Conservation (phyloP, 2,888 invertebrate genomes). For the Melitaea athalia region DNA sequence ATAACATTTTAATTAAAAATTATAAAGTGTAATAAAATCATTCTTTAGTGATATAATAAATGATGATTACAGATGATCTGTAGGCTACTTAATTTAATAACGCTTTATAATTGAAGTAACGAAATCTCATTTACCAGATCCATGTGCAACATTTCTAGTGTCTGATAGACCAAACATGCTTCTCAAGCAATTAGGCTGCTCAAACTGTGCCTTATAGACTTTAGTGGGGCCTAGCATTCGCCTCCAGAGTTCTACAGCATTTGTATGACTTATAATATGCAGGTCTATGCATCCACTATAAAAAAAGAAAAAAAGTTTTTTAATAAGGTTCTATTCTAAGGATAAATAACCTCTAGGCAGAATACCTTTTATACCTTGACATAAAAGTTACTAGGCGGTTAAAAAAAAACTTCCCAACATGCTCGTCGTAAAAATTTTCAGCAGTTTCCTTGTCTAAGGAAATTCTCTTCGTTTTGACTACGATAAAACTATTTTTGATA, state of each 20-base stretch:
- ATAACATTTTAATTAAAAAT: no score
- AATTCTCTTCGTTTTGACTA: constrained; percentile 86
- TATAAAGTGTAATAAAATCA: no score
- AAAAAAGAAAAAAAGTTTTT: neutral
- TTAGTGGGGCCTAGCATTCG: constrained; percentile 94
- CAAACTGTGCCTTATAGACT: constrained; percentile 89
- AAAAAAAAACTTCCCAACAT: constrained; percentile 91
- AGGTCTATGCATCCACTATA: constrained; percentile 91
- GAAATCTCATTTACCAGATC: constrained; percentile 86
- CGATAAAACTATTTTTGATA: constrained; percentile 87
- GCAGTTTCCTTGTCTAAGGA: constrained; percentile 84
- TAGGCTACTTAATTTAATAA: no score
- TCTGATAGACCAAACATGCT: constrained; percentile 95
- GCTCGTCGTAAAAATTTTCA: constrained; percentile 90
- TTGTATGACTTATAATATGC: constrained; percentile 88
- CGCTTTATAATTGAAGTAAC: no score
- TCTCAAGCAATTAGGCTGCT: constrained; percentile 89
- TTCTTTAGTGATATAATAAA: no score
- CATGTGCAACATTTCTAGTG: constrained; percentile 96
- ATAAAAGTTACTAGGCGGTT: constrained; percentile 91
- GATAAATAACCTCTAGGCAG: neutral
- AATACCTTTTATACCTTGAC: constrained; percentile 84
- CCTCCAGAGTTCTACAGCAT: constrained; percentile 92
- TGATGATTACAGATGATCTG: no score
- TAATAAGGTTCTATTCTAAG: neutral